phyloP scores from a whole-genome alignment of 2,888 invertebrate species.

The Dastarcus helophoroides region DNA sequence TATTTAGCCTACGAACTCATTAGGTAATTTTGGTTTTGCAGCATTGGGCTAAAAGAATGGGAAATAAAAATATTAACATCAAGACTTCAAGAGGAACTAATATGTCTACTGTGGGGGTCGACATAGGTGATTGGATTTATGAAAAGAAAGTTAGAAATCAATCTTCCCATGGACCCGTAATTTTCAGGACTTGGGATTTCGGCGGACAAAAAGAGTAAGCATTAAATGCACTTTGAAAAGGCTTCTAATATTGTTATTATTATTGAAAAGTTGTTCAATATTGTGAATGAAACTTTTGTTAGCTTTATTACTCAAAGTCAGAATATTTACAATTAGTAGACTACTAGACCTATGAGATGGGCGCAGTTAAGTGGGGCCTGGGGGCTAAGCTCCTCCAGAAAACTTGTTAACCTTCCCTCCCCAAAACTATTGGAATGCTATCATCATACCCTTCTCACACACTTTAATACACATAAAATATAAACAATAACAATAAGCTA shows the following conservation, averaged over 20 bases:
- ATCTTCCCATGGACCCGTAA: constrained; percentile 67
- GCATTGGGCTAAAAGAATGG: constrained; percentile 95
- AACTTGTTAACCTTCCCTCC: no score
- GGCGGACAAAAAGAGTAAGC: constrained; percentile 88
- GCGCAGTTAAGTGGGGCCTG: no score
- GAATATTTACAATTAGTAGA: background rate
- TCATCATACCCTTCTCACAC: no score
- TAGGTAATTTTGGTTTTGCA: constrained; percentile 32
- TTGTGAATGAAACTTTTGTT: background rate
- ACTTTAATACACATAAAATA: no score
- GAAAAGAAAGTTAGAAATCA: constrained; percentile 72
- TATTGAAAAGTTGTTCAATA: background rate
- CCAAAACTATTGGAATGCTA: no score
- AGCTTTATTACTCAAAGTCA: constrained; percentile 3
- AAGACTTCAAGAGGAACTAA: constrained; percentile 67
- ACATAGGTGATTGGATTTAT: constrained; percentile 90
- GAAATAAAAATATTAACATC: constrained; percentile 70
- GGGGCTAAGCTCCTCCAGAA: no score
- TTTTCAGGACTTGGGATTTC: constrained; percentile 97
- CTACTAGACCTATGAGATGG: no score
- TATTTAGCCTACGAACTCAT: no score
- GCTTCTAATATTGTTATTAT: background rate
- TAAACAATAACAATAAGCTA: no score
- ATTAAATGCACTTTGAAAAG: background rate
- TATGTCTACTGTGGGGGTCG: constrained; percentile 94